These are phyloP conservation scores for Harpagoxenus sublaevis DNA, from an alignment of 2,888 invertebrate genomes.

Conservation along the genomic window DNA sequence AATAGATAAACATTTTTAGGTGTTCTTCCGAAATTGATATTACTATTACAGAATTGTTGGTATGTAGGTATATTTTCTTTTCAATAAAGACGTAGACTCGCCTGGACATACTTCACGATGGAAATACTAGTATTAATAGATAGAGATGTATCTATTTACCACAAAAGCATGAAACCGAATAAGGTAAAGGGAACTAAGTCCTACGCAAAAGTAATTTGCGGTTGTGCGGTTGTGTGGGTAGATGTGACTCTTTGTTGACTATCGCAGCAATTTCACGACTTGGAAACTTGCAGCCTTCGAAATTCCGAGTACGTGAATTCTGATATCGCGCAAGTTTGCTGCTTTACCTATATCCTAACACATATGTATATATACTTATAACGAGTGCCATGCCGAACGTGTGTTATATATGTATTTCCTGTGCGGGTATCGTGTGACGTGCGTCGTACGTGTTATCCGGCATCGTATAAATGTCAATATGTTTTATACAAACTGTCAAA, in stretches of 20 bases:
- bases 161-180: not conserved
- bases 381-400: conserved; percentile 40
- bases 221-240: conserved; percentile 20
- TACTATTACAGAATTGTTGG: not conserved
- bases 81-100: not conserved
- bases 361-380: not conserved
- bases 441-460: conserved; percentile 31
- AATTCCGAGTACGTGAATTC: conserved; percentile 1
- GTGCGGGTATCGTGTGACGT: conserved; percentile 42
- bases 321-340: not conserved
- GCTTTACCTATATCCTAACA: not conserved
- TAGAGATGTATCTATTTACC: not conserved
- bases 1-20: not conserved
- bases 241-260: conserved; percentile 6
- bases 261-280: conserved; percentile 13
- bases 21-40: not conserved
- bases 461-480: conserved; percentile 64
- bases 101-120: not conserved
- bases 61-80: not conserved
- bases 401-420: conserved; percentile 50
- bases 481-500: conserved; percentile 82
- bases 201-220: conserved; percentile 20
- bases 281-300: not conserved
- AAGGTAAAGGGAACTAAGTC: conserved; percentile 21
- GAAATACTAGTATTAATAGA: not conserved